Conservation (phyloP, 1,140 invertebrate genomes). For the Nasonia vitripennis region DNA sequence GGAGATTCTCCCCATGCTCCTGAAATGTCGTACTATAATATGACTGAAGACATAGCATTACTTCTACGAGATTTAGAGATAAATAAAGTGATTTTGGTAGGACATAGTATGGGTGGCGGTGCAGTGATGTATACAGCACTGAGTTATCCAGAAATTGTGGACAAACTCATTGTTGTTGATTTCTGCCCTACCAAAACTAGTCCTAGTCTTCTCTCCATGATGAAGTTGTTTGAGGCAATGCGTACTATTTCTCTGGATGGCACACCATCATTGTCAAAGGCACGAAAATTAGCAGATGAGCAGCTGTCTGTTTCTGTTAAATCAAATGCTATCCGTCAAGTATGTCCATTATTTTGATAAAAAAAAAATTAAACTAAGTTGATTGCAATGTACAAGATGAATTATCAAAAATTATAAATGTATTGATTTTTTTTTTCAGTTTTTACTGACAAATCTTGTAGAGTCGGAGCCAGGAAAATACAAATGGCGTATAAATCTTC, state of each 20-base stretch:
- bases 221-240: constrained; percentile 82
- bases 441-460: constrained; percentile 87
- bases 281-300: constrained; percentile 77
- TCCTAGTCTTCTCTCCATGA: constrained; percentile 79
- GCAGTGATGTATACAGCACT: constrained; percentile 88
- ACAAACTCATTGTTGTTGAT: constrained; percentile 89
- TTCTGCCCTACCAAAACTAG: constrained; percentile 85
- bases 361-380: constrained; percentile 56
- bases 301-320: constrained; percentile 72
- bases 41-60: constrained; percentile 84
- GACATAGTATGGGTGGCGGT: constrained; percentile 94
- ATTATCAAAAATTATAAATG: constrained; percentile 57
- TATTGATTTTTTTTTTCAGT: constrained; percentile 74
- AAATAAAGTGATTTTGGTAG: constrained; percentile 82
- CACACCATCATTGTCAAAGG: constrained; percentile 80
- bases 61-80: constrained; percentile 80
- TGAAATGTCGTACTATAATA: constrained; percentile 82
- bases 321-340: constrained; percentile 73
- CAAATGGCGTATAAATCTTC: constrained; percentile 85
- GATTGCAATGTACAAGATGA: constrained; percentile 60
- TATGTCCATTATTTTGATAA: constrained; percentile 59
- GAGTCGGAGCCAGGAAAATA: constrained; percentile 79
- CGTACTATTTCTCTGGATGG: constrained; percentile 76
- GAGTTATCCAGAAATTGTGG: constrained; percentile 83
- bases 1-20: constrained; percentile 89